Base-by-base conservation (phyloP, 2,797 vertebrate genomes). In the Prunella strophiata region DNA sequence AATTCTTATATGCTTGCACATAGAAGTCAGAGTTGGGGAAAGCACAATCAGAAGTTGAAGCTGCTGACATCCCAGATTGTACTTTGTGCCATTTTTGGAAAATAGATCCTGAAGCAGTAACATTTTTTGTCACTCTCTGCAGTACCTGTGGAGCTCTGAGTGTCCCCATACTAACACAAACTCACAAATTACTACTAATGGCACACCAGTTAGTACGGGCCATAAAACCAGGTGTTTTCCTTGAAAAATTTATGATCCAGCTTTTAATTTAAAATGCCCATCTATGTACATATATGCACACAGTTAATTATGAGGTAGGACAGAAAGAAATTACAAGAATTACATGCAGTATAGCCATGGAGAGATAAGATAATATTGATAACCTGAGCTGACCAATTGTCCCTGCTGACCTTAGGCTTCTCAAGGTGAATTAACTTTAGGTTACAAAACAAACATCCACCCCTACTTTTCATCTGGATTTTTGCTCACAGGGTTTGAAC, bases 321-420 rank as follows among this genome's bases (percentile, higher is more conserved):
- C 0, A 8, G 93, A 95, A 95, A 74, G 50, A 91, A 96, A 91
- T 85, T n/a, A 59, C 23, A 55, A 34, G 5, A 96, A 90, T 79
- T 57, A 57, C 16, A 48, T 42, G 45, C 50, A 79, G 65, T 66
- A 54, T n/a, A 58, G 50, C 77, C 52, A 14, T 2, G 22, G 45
- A 76, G 45, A 91, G 91, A 85, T 89, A 94, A 95, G 87, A 77
- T 84, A 88, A 43, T 34, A 50, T 2, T 34, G 86, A 96, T 94
- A 93, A 92, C 81, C 91, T 22, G 45, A 93, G 68, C 57, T 93
- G 87, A 91, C 93, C 93, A 95, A 88, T 52, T 77, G 78, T 83
- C 92, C 88, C 58, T 74, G 63, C 26, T 85, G 75, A 32, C 81
- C 92, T 89, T 40, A 91, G 59, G 38, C 36, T 91, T 63, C 54